phyloP scores from a whole-genome alignment of 2,113 vertebrate genomes.

The Parus major region DNA sequence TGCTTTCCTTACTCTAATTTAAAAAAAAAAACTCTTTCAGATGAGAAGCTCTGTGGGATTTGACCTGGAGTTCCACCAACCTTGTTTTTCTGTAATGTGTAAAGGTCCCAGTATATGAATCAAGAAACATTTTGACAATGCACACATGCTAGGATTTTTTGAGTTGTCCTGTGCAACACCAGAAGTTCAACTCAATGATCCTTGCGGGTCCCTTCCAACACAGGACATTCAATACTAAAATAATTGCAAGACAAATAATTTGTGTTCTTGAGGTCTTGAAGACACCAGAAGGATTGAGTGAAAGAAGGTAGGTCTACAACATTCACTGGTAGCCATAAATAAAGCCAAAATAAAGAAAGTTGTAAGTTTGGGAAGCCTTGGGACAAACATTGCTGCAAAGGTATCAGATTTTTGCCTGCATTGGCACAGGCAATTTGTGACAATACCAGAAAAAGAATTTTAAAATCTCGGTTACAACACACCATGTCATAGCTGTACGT shows the following conservation, averaged over 20 bases:
- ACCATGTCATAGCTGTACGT: not conserved
- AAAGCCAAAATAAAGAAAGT: not conserved
- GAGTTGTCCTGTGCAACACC: not conserved
- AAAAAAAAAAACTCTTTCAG: rapidly evolving
- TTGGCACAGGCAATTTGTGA: not conserved
- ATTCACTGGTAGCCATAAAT: not conserved
- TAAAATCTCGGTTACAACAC: not conserved
- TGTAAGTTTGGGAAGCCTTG: not conserved
- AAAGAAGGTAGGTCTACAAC: not conserved
- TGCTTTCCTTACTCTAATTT: not conserved
- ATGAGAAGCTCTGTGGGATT: not conserved
- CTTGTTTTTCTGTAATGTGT: not conserved
- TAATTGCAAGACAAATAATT: not conserved
- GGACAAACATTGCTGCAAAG: not conserved
- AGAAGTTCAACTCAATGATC: not conserved
- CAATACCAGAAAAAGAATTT: not conserved
- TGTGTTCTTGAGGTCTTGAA: not conserved
- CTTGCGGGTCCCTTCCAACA: rapidly evolving
- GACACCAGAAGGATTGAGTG: not conserved
- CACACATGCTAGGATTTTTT: not conserved
- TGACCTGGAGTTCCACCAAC: not conserved
- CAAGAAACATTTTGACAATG: not conserved
- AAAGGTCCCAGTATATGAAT: not conserved
- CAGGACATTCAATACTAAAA: not conserved
- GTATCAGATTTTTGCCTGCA: not conserved